phyloP scores from a whole-genome alignment of 2,797 vertebrate genomes.

The Alectoris magna region DNA sequence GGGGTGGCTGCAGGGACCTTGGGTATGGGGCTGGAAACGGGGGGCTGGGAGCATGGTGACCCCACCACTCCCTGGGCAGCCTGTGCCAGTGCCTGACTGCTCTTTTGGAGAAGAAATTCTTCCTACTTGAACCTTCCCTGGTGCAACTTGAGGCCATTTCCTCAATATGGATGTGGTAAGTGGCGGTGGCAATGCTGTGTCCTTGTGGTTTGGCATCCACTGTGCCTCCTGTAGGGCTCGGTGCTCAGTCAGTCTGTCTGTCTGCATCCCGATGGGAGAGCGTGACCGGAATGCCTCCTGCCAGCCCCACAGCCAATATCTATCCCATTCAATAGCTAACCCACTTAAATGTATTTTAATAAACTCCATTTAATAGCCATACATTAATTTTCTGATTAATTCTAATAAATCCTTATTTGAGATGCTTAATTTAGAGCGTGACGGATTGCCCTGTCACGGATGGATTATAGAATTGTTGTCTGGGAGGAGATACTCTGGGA shows the following conservation, averaged over 20 bases:
- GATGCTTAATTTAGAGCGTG: slow-evolving; percentile 70
- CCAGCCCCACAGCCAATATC: accelerated
- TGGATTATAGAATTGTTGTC: slow-evolving; percentile 63
- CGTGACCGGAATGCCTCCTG: neutral
- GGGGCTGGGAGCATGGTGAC: too few relatives aligned
- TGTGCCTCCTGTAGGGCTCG: neutral
- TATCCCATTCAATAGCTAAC: slow-evolving; percentile 45
- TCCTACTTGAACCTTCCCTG: too few relatives aligned
- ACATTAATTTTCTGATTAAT: slow-evolving; percentile 71
- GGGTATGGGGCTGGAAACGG: too few relatives aligned
- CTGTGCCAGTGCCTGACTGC: too few relatives aligned
- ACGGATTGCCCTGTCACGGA: slow-evolving; percentile 56
- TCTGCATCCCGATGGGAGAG: accelerated
- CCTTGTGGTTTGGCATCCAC: neutral
- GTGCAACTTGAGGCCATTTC: too few relatives aligned
- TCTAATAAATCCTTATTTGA: slow-evolving; percentile 70
- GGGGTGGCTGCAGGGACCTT: too few relatives aligned
- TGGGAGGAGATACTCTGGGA: slow-evolving; percentile 21
- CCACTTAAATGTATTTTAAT: slow-evolving; percentile 50
- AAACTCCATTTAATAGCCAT: slow-evolving; percentile 54
- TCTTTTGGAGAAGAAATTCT: too few relatives aligned
- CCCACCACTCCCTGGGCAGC: too few relatives aligned
- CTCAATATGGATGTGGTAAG: too few relatives aligned
- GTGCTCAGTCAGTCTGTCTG: neutral
- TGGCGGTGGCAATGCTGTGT: too few relatives aligned